Conservation (phyloP, 2,797 vertebrate species). For the Paedocypris micromegethes region DNA sequence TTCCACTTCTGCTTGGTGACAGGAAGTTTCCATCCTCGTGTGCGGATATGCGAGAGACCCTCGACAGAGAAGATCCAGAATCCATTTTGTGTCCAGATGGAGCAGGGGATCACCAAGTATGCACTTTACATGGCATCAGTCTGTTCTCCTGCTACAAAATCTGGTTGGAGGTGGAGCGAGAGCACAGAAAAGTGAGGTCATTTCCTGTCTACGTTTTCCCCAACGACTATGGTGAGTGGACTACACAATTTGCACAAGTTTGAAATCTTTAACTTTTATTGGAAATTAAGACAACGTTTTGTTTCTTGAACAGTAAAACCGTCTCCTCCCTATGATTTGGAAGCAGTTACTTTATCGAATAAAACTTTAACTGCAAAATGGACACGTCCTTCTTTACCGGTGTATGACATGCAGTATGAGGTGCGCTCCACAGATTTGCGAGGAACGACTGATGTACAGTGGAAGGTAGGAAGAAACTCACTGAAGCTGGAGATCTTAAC, state of each 20-base stretch:
- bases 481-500: background rate
- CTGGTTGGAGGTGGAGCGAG: constrained; percentile 79
- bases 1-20: constrained; percentile 2
- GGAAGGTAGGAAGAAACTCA: constrained; percentile 71
- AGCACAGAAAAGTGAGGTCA: constrained; percentile 71
- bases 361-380: constrained; percentile 77
- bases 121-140: constrained; percentile 76
- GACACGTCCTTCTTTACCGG: constrained; percentile 68
- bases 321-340: constrained; percentile 66
- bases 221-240: constrained; percentile 76
- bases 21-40: constrained; percentile 77
- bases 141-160: constrained; percentile 81
- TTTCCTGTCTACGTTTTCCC: constrained; percentile 76
- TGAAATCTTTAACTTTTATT: background rate
- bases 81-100: constrained; percentile 54
- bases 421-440: constrained; percentile 65
- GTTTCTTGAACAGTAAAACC: constrained; percentile 75
- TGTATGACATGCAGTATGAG: constrained; percentile 71
- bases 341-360: constrained; percentile 66
- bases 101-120: constrained; percentile 63
- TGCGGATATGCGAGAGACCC: constrained; percentile 61
- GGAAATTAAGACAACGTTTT: background rate
- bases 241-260: background rate
- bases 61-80: constrained; percentile 48
- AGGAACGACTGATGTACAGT: constrained; percentile 55